Evolutionary conservation across 2,113 vertebrate genomes (phyloP).

Genomic region (Tragelaphus buxtoni): DNA sequence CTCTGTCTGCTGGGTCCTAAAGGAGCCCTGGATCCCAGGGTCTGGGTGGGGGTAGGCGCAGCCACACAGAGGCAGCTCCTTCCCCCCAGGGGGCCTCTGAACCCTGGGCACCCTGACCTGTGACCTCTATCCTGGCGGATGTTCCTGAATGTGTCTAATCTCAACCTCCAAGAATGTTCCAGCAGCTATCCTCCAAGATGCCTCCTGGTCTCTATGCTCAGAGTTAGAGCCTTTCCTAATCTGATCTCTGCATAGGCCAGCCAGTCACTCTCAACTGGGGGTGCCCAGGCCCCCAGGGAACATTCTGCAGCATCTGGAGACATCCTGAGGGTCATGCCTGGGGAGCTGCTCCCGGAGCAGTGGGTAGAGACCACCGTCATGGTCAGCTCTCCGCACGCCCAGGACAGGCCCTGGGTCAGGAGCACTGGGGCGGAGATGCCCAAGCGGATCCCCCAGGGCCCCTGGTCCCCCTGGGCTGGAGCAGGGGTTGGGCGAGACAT

Average conservation of each 20-base stretch:
- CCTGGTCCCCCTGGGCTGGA: neutral
- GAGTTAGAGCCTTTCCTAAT: too few species aligned
- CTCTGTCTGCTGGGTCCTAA: neutral
- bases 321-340: too few species aligned
- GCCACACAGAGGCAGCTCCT: neutral
- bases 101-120: neutral
- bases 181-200: neutral
- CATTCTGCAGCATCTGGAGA: rapidly evolving
- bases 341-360: neutral
- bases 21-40: neutral
- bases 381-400: rapidly evolving
- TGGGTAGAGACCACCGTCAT: rapidly evolving
- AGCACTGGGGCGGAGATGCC: rapidly evolving
- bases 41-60: neutral
- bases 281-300: neutral
- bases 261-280: neutral
- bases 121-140: neutral
- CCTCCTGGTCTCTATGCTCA: neutral
- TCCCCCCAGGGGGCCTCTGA: neutral
- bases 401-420: neutral
- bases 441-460: rapidly evolving
- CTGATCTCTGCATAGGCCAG: neutral
- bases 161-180: neutral
- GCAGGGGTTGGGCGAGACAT: rapidly evolving
- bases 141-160: neutral